These are phyloP conservation scores for Eurystomus gularis DNA, from an alignment of 2,113 vertebrate genomes.

Conservation along the genomic window DNA sequence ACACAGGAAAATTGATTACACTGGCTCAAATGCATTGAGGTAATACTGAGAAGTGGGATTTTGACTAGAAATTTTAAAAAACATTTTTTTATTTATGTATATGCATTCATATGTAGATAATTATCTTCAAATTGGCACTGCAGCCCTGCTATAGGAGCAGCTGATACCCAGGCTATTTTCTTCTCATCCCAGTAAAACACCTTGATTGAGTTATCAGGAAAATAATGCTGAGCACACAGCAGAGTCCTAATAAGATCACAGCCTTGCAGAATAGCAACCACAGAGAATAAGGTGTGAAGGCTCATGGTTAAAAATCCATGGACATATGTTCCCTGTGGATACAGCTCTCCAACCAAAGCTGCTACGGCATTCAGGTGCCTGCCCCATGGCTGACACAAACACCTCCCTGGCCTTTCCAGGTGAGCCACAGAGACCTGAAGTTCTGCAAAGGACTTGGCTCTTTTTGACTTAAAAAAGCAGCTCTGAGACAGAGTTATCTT, in stretches of 20 bases:
- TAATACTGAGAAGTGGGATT: neutral
- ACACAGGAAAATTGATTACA: neutral
- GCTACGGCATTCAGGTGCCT: neutral
- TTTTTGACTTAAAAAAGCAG: neutral
- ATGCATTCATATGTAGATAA: neutral
- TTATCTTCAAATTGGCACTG: neutral
- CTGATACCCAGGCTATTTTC: fast-evolving
- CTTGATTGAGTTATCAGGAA: neutral
- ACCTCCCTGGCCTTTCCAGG: neutral
- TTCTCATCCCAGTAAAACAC: neutral
- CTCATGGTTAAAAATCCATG: neutral
- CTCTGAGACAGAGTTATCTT: neutral
- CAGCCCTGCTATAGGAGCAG: neutral
- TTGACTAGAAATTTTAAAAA: neutral
- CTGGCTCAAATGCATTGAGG: neutral
- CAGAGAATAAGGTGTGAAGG: neutral
- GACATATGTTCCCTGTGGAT: fast-evolving
- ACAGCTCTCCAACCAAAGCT: neutral
- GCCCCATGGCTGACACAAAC: neutral
- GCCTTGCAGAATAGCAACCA: neutral
- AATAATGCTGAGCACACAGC: neutral
- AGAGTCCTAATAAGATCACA: neutral
- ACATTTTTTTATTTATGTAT: neutral
- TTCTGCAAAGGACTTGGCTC: neutral
- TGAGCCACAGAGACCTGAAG: neutral